Percentiles rank a stretch among this genome's conserved stretches.
These are phyloP conservation scores for Microtus richardsoni DNA, from an alignment of 2,113 vertebrate genomes.

Conservation along the genomic window DNA sequence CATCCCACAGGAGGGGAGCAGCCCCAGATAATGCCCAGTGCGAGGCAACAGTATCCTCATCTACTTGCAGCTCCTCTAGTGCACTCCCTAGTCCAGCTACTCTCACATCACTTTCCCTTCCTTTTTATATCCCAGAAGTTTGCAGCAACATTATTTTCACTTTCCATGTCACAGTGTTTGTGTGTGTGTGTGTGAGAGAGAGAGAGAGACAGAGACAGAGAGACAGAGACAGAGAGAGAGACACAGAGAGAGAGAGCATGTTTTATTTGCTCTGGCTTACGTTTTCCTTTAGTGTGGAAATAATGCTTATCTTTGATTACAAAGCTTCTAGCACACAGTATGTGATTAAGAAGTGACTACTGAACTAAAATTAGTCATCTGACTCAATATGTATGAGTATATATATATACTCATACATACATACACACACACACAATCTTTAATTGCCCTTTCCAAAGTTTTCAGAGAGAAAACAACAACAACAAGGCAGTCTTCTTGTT, in stretches of 20 bases:
- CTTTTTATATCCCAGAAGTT: slow-evolving; percentile 7
- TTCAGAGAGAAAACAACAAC: background rate
- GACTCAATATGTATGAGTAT: background rate
- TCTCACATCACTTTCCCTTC: background rate
- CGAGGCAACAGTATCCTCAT: background rate
- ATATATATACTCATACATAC: no score
- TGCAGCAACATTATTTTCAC: slow-evolving; percentile 20
- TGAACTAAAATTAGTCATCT: slow-evolving; percentile 25
- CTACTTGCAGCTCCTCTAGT: background rate
- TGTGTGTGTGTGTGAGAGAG: background rate
- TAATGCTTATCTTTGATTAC: slow-evolving; percentile 22
- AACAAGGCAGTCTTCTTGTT: background rate
- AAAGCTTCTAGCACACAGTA: background rate
- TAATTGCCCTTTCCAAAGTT: background rate
- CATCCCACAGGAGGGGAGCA: background rate
- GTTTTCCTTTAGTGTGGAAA: background rate
- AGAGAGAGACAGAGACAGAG: no score
- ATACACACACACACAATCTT: background rate
- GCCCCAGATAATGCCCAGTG: background rate
- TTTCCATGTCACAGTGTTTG: background rate
- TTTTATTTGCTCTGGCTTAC: background rate
- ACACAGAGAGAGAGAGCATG: no score
- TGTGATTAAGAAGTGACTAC: background rate
- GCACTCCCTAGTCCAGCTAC: background rate
- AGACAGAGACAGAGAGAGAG: no score